These are phyloP conservation scores for Syrrhaptes paradoxus DNA, from an alignment of 2,113 vertebrate species.

Conservation along the genomic window DNA sequence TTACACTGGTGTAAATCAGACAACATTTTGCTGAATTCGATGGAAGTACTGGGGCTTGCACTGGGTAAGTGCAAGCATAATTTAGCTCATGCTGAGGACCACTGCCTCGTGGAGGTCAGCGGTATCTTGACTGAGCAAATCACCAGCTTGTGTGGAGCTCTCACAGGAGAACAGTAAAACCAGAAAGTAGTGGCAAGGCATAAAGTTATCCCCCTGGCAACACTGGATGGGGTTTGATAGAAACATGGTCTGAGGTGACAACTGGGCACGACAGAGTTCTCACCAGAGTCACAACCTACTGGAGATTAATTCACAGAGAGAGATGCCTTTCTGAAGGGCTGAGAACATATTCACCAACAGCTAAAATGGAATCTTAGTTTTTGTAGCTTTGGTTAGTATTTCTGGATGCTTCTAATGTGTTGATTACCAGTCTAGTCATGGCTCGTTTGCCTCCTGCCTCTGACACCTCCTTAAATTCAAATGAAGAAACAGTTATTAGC, in stretches of 20 bases:
- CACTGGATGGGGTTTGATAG: background rate
- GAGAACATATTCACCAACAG: background rate
- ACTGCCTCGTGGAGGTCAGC: background rate
- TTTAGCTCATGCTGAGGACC: background rate
- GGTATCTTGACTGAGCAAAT: background rate
- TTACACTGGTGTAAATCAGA: background rate
- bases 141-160: background rate
- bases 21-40: background rate
- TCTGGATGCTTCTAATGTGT: background rate
- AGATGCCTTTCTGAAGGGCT: background rate
- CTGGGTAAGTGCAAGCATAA: background rate
- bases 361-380: background rate
- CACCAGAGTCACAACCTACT: fast-evolving
- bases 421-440: background rate
- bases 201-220: background rate
- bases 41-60: background rate
- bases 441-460: background rate
- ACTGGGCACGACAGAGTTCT: background rate
- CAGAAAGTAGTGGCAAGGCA: background rate
- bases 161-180: fast-evolving
- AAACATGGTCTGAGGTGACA: background rate
- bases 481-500: background rate
- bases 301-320: background rate
- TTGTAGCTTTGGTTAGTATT: background rate
- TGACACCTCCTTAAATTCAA: background rate